Evolutionary conservation across 1,140 invertebrate genomes (phyloP).

Genomic region (Solen grandis): DNA sequence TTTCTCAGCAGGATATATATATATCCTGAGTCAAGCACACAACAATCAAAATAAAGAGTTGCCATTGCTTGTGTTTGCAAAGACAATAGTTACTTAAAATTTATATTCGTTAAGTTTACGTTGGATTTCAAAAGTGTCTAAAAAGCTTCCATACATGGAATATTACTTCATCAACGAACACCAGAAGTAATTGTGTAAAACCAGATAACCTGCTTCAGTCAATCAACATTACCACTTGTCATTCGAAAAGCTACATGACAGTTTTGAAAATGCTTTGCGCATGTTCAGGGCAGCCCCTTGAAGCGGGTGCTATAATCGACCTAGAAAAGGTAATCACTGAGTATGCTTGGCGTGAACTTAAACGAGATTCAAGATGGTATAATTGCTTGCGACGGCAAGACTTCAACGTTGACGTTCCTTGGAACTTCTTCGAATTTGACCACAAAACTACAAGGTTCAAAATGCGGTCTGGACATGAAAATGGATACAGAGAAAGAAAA

Average conservation of each 20-base stretch:
- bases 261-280: slow-evolving; percentile 65
- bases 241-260: neutral
- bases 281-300: slow-evolving; percentile 55
- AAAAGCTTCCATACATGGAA: no score
- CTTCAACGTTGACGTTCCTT: slow-evolving; percentile 68
- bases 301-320: slow-evolving; percentile 65
- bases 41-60: no score
- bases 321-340: slow-evolving; percentile 66
- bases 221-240: no score
- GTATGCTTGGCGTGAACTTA: slow-evolving; percentile 69
- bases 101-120: no score
- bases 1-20: no score
- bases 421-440: slow-evolving; percentile 71
- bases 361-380: slow-evolving; percentile 64
- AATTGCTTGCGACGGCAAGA: slow-evolving; percentile 60
- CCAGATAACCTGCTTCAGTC: no score
- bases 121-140: no score
- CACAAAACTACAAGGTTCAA: slow-evolving; percentile 65
- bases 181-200: no score
- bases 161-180: no score
- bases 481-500: slow-evolving; percentile 63
- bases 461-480: slow-evolving; percentile 46
- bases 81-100: no score
- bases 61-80: no score
- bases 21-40: no score